These are phyloP conservation scores for Meloe dianella DNA, from an alignment of 2,888 invertebrate genomes.

Conservation along the genomic window DNA sequence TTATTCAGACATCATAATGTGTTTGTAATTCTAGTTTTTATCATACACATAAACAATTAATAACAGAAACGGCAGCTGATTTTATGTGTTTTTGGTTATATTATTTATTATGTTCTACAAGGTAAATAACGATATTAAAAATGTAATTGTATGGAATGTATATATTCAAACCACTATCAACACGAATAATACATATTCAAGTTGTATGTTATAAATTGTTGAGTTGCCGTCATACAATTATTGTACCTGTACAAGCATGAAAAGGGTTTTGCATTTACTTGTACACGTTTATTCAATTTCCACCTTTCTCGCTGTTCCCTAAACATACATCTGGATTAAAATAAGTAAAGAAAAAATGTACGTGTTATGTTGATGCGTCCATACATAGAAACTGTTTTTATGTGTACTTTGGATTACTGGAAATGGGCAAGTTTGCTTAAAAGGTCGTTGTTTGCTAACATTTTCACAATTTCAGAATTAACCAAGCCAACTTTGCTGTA, in stretches of 20 bases:
- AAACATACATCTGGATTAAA: background rate
- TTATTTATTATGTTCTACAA: background rate
- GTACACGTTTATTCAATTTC: constrained; percentile 11
- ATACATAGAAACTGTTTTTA: no score
- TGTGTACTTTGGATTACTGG: no score
- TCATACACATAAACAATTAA: no score
- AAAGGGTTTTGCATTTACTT: constrained; percentile 1
- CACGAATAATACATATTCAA: background rate
- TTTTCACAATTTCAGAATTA: no score
- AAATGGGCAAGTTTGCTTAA: no score
- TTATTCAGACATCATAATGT: no score
- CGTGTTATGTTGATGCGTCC: background rate
- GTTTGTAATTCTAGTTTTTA: no score
- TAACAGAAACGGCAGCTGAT: no score
- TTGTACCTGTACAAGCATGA: constrained; percentile 3
- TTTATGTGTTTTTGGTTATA: no score
- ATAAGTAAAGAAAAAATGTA: background rate
- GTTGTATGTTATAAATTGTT: background rate
- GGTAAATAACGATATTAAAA: background rate
- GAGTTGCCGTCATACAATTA: background rate
- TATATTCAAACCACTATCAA: background rate
- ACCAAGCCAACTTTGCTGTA: no score
- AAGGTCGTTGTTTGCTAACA: no score
- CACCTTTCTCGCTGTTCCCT: background rate
- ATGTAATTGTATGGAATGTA: background rate